A percentile compares a stretch with the other conserved stretches of the same genome.
These are phyloP conservation scores for Aphelenchoides avenae DNA, from an alignment of 1,140 invertebrate genomes.

Conservation along the genomic window DNA sequence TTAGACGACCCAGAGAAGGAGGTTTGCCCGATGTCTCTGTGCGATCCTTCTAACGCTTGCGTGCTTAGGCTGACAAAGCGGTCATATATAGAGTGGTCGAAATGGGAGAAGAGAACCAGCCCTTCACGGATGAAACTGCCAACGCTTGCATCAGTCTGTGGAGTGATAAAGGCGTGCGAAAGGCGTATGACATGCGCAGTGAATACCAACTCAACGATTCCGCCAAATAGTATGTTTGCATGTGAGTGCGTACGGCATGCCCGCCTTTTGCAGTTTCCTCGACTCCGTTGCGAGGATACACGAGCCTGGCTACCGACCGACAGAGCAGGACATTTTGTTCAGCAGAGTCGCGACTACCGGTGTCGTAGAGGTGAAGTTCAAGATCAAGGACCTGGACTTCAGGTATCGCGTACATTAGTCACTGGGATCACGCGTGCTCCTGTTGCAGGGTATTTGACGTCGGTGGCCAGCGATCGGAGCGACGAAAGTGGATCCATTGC, in stretches of 20 bases:
- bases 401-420: slow-evolving; percentile 9
- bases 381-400: slow-evolving; percentile 42
- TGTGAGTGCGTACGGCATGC: background rate
- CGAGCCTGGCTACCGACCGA: slow-evolving; percentile 82
- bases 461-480: slow-evolving; percentile 65
- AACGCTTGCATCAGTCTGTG: slow-evolving; percentile 39
- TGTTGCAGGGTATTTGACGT: slow-evolving; percentile 85
- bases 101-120: slow-evolving; percentile 41
- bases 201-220: slow-evolving; percentile 55
- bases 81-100: slow-evolving; percentile 40
- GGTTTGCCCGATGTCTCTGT: background rate
- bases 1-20: slow-evolving; percentile 32
- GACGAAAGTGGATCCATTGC: slow-evolving; percentile 61
- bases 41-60: background rate
- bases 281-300: slow-evolving; percentile 90
- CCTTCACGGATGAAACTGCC: slow-evolving; percentile 41
- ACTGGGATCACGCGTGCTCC: too few species aligned
- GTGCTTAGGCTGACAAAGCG: slow-evolving; percentile 32
- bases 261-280: slow-evolving; percentile 73
- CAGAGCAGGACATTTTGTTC: slow-evolving; percentile 91
- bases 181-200: slow-evolving; percentile 50
- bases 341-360: slow-evolving; percentile 86
- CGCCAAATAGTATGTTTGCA: slow-evolving; percentile 54
- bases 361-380: slow-evolving; percentile 49
- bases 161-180: slow-evolving; percentile 47